Percentiles rank a stretch among this genome's conserved stretches.
These are phyloP conservation scores for Melitaea athalia DNA, from an alignment of 2,888 invertebrate genomes.

Conservation along the genomic window DNA sequence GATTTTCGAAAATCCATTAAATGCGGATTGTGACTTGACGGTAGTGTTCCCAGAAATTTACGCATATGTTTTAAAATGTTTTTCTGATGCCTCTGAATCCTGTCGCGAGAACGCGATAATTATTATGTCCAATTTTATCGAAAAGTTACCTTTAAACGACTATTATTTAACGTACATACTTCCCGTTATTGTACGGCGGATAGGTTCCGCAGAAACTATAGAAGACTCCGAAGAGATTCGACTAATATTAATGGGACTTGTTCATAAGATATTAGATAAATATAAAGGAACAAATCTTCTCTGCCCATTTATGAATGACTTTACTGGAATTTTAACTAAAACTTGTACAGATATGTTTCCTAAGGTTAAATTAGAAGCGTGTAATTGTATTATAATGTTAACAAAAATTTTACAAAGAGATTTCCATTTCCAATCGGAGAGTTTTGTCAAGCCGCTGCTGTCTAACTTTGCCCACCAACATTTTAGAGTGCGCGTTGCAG, in stretches of 20 bases:
- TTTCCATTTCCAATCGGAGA: slow-evolving; percentile 89
- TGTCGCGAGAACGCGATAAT: slow-evolving; percentile 83
- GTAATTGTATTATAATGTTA: slow-evolving; percentile 86
- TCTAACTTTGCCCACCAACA: slow-evolving; percentile 91
- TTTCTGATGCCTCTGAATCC: slow-evolving; percentile 83
- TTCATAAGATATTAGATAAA: slow-evolving; percentile 85
- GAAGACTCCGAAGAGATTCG: slow-evolving; percentile 91
- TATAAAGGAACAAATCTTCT: slow-evolving; percentile 84
- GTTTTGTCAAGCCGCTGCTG: slow-evolving; percentile 87
- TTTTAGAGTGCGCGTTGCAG: slow-evolving; percentile 88
- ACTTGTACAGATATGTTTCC: slow-evolving; percentile 90
- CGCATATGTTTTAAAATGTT: slow-evolving; percentile 70
- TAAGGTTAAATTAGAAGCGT: slow-evolving; percentile 90
- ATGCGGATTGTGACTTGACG: slow-evolving; percentile 64
- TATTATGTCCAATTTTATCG: slow-evolving; percentile 81
- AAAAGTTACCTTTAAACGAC: slow-evolving; percentile 84
- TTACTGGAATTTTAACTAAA: slow-evolving; percentile 87
- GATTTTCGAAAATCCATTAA: slow-evolving; percentile 66
- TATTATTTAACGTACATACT: slow-evolving; percentile 89
- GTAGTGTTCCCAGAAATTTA: slow-evolving; percentile 65
- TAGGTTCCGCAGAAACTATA: slow-evolving; percentile 88
- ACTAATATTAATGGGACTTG: slow-evolving; percentile 84
- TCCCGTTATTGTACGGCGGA: slow-evolving; percentile 88
- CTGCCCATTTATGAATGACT: slow-evolving; percentile 88
- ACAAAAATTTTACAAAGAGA: slow-evolving; percentile 84